Percentiles rank a stretch among this genome's conserved stretches.
These are phyloP conservation scores for Scopus umbretta DNA, from an alignment of 2,113 vertebrate genomes.

Conservation along the genomic window DNA sequence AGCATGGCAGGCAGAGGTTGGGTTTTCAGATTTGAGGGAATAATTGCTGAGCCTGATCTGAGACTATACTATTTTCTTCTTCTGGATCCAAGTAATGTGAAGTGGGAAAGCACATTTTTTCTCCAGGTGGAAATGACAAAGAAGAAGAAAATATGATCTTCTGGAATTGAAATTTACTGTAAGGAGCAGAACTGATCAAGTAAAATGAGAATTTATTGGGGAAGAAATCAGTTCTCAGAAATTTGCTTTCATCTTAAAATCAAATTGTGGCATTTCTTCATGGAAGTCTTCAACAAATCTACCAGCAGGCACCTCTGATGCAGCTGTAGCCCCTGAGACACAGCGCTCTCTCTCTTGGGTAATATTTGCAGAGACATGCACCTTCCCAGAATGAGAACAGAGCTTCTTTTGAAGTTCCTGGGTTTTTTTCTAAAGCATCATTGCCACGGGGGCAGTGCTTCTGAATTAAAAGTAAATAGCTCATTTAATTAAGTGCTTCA, in stretches of 20 bases:
- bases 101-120: background rate
- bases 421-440: background rate
- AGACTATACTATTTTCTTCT: background rate
- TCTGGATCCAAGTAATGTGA: background rate
- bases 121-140: background rate
- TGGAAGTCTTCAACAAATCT: background rate
- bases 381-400: background rate
- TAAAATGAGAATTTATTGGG: background rate
- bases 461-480: conserved; percentile 59
- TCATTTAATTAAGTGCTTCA: conserved; percentile 57
- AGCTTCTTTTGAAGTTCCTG: background rate
- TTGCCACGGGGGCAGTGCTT: conserved; percentile 15
- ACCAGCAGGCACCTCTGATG: background rate
- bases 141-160: background rate
- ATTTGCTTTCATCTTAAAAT: conserved; percentile 1
- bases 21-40: background rate
- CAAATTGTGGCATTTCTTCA: background rate
- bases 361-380: background rate
- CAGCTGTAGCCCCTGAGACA: background rate
- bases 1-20: background rate
- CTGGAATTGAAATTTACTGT: background rate
- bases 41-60: background rate
- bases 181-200: background rate
- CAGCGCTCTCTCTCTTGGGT: background rate
- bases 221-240: background rate